Base-by-base conservation (phyloP, 2,113 vertebrate species). In the Pseudopodoces humilis region DNA sequence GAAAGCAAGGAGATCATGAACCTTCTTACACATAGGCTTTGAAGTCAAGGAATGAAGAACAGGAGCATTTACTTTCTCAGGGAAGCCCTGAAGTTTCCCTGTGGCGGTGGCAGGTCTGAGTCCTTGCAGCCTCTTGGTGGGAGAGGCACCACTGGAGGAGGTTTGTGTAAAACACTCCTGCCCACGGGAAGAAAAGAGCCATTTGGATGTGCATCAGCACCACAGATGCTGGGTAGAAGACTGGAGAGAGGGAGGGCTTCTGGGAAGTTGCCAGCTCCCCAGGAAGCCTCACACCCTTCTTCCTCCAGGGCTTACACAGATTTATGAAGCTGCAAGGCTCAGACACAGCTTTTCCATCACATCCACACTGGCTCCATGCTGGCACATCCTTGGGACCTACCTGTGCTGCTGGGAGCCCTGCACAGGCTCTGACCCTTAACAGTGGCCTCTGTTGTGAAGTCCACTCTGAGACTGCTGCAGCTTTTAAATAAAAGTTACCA, bases 341-440 rank as follows among this genome's bases (percentile, higher is more conserved):
- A 56, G 78, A 24, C 60, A 67, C 27, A 63, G 31, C 35, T 11
- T 65, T 81, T 63, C 60, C n/a, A 20, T 82, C 86, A 27, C 69
- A 65, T 37, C 44, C 80, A 67, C 25, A 7, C 31, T 65, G 58
- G 8, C 63, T 76, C 62, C 41, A 11, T 14, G 18, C 47, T 60
- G 49, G 33, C 22, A 11, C 0, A 0, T 70, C 64, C 64, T 21
- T 62, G 47, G 19, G 59, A 47, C 27, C 39, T 50, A 8, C 23
- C 63, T 65, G 17, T 31, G 20, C 62, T 64, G 62, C 78, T 62
- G 23, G 28, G 28, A 78, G 69, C 35, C 39, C 23, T 63, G n/a
- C 27, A 17, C 27, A 5, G 0, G 0, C 41, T 59, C 33, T 59
- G 50, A 19, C 50, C 35, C 15, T 0, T 28, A 59, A 25, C 16